Conservation (phyloP, 2,113 vertebrate genomes). For the Delphinus delphis region DNA sequence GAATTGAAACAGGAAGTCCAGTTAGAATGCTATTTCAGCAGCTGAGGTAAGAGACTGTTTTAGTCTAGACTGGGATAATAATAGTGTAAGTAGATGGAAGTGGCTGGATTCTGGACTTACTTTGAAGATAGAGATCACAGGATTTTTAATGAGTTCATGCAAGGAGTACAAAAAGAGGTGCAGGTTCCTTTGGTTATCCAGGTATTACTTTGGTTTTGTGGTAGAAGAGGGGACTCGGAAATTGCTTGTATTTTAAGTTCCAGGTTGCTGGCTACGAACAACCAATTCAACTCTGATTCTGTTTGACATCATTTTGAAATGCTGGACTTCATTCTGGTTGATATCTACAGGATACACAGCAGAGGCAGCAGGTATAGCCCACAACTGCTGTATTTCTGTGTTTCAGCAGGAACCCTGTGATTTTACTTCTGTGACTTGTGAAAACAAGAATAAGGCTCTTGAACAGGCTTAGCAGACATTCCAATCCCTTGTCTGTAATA, state of each 20-base stretch:
- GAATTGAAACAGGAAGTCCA: background rate
- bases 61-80: background rate
- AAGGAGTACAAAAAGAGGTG: background rate
- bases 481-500: background rate
- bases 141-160: background rate
- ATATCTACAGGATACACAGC: background rate
- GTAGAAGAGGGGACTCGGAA: background rate
- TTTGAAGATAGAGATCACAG: background rate
- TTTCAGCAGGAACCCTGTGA: background rate
- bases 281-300: background rate
- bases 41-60: background rate
- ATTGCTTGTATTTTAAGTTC: background rate
- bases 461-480: background rate
- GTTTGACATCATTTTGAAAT: background rate
- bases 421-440: background rate
- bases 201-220: background rate
- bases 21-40: background rate
- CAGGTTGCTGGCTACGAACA: background rate
- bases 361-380: background rate
- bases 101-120: background rate
- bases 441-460: background rate
- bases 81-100: background rate
- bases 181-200: background rate
- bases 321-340: background rate
- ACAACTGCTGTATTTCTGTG: background rate